Conservation (phyloP, 1,140 invertebrate species). For the Eubasilissa regina region DNA sequence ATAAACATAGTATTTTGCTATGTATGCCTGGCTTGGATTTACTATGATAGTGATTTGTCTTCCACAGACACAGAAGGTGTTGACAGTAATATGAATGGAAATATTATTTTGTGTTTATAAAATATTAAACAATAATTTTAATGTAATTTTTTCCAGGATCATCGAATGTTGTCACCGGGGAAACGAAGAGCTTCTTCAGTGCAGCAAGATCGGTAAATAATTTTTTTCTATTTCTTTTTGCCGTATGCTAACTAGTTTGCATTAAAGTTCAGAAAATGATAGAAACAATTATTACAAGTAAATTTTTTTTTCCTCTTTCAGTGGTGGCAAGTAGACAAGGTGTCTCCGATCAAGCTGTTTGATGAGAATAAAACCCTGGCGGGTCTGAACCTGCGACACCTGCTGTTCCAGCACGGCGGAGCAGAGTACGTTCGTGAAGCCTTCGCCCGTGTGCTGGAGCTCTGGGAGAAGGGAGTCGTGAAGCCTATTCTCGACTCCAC, state of each 20-base stretch:
- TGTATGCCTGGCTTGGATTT: no score
- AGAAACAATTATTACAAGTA: not conserved
- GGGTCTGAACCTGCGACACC: slow-evolving; percentile 87
- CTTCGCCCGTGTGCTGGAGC: slow-evolving; percentile 81
- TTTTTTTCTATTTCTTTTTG: not conserved
- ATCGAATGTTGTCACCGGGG: slow-evolving; percentile 88
- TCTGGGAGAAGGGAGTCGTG: slow-evolving; percentile 85
- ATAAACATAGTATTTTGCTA: no score
- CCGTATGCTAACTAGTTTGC: not conserved
- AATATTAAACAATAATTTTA: no score
- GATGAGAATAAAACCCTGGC: slow-evolving; percentile 90
- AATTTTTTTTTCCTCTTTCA: not conserved
- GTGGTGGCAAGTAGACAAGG: slow-evolving; percentile 95
- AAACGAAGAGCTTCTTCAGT: slow-evolving; percentile 91
- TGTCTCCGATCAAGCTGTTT: slow-evolving; percentile 89
- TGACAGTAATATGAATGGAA: no score
- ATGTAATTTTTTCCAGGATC: slow-evolving; percentile 72
- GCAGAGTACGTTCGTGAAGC: slow-evolving; percentile 79
- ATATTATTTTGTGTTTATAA: no score
- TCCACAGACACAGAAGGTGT: no score
- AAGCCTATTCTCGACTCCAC: slow-evolving; percentile 88
- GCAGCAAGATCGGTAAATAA: slow-evolving; percentile 87
- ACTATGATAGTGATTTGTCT: no score
- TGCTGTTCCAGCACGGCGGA: slow-evolving; percentile 86
- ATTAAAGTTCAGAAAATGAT: no score